These are phyloP conservation scores for Lophotis ruficrista DNA, from an alignment of 2,113 vertebrate species.

Conservation along the genomic window DNA sequence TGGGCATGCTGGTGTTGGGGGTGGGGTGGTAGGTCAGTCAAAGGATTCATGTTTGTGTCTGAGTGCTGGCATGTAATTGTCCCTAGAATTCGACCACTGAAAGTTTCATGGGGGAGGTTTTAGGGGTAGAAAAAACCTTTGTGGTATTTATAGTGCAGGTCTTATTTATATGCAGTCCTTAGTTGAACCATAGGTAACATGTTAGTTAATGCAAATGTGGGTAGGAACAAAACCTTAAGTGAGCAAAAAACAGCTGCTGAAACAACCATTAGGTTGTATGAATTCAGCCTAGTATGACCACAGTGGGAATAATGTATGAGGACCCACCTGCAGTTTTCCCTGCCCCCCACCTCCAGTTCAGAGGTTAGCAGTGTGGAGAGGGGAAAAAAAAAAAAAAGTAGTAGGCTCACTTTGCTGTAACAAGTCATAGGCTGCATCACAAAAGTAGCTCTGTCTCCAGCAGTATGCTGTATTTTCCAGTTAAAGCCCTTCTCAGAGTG, in stretches of 20 bases:
- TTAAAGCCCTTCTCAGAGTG: not conserved
- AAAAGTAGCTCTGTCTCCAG: not conserved
- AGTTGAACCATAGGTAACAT: not conserved
- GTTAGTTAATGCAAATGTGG: not conserved
- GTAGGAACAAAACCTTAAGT: not conserved
- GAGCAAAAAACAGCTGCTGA: conserved; percentile 13
- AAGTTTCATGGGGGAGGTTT: not conserved
- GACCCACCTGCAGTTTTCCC: not conserved
- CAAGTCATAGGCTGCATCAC: not conserved
- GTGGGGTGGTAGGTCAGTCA: not conserved
- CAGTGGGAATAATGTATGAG: not conserved
- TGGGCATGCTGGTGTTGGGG: not conserved
- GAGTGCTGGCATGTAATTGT: not conserved
- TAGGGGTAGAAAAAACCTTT: not conserved
- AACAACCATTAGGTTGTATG: not conserved
- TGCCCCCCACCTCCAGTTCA: not conserved
- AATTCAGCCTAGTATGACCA: not conserved
- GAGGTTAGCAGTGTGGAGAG: not conserved
- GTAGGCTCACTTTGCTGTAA: not conserved
- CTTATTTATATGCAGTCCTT: not conserved
- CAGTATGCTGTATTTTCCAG: not conserved
- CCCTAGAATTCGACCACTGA: not conserved
- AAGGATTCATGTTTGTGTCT: not conserved
- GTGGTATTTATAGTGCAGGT: not conserved
- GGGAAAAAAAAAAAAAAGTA: not conserved